A percentile compares a stretch with the other conserved stretches of the same genome.
Evolutionary conservation across 2,113 vertebrate species (phyloP).

Genomic region (Dermatemys mawii): DNA sequence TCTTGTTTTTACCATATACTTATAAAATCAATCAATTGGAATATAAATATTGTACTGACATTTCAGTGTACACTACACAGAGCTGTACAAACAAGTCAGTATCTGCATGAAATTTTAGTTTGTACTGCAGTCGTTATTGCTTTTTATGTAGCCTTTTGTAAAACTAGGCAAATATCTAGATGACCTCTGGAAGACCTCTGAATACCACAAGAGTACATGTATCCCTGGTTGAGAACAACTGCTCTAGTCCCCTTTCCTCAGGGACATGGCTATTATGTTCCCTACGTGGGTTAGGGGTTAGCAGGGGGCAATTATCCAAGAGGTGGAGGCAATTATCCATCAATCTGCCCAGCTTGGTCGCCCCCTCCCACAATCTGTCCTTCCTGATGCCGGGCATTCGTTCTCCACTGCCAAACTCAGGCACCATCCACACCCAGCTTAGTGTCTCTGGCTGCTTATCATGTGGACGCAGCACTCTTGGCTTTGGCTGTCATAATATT

Average conservation of each 20-base stretch:
- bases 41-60: too few relatives aligned
- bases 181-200: too few relatives aligned
- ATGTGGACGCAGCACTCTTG: constrained; percentile 65
- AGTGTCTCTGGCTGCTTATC: constrained; percentile 64
- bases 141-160: too few relatives aligned
- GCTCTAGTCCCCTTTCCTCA: not conserved
- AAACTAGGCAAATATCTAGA: too few relatives aligned
- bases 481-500: constrained; percentile 73
- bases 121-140: too few relatives aligned
- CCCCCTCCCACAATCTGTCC: not conserved
- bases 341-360: not conserved
- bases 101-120: too few relatives aligned
- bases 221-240: too few relatives aligned
- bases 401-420: constrained; percentile 45
- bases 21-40: too few relatives aligned
- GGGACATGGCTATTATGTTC: not conserved
- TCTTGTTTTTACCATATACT: too few relatives aligned
- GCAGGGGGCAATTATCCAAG: accelerated
- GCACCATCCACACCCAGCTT: constrained; percentile 27
- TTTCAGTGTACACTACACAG: too few relatives aligned
- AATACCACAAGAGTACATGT: too few relatives aligned
- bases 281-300: not conserved
- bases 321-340: accelerated
- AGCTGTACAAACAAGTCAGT: too few relatives aligned
- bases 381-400: accelerated